These are phyloP conservation scores for Spisula subtruncata DNA, from an alignment of 2,888 invertebrate species.

Conservation along the genomic window DNA sequence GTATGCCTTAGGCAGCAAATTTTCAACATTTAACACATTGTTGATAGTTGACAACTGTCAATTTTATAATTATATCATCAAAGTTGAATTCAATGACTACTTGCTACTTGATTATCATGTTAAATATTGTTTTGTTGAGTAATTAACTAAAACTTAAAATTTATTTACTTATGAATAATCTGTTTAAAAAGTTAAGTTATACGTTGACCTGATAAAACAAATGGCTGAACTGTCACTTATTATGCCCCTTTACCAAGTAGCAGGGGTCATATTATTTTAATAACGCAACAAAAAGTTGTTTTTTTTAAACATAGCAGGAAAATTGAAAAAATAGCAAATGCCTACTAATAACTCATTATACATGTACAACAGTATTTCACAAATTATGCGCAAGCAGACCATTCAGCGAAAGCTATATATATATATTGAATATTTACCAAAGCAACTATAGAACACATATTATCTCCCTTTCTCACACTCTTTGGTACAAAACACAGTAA, in stretches of 20 bases:
- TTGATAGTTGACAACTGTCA: not conserved
- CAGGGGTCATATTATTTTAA: too few relatives aligned
- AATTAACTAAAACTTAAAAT: not conserved
- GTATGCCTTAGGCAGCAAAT: not conserved
- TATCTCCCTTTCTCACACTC: constrained; percentile 8
- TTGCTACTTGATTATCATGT: not conserved
- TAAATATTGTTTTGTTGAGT: not conserved
- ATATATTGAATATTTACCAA: not conserved
- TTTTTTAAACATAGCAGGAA: not conserved
- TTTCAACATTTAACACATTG: not conserved
- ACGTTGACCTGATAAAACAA: too few relatives aligned
- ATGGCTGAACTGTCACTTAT: too few relatives aligned
- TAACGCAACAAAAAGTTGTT: not conserved
- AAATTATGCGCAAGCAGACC: constrained; percentile 22
- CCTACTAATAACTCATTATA: not conserved
- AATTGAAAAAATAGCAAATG: not conserved
- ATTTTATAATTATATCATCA: not conserved
- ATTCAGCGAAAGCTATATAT: not conserved
- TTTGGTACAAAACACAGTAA: constrained; percentile 18
- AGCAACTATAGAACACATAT: constrained; percentile 10
- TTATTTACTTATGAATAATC: too few relatives aligned
- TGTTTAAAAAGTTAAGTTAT: too few relatives aligned
- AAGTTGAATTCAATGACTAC: not conserved
- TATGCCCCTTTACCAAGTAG: too few relatives aligned
- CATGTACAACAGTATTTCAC: not conserved